Percentiles rank a stretch among this genome's conserved stretches.
Evolutionary conservation across 2,113 vertebrate species (phyloP).

Genomic region (Coryphaenoides rupestris): DNA sequence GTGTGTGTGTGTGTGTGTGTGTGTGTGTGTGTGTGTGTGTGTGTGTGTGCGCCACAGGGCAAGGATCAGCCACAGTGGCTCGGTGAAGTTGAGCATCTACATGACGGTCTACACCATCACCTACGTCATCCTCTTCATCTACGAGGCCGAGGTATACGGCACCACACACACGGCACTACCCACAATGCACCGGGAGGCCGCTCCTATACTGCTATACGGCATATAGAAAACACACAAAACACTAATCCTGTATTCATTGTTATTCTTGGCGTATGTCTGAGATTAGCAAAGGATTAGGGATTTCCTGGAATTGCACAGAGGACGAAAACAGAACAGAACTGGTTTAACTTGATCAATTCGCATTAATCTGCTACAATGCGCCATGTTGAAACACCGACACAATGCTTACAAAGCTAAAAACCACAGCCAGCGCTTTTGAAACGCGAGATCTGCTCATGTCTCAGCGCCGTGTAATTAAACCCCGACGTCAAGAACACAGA

Average conservation of each 20-base stretch:
- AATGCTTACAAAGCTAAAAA: background rate
- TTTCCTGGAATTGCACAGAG: too few species aligned
- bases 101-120: slow-evolving; percentile 93
- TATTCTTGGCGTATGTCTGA: too few species aligned
- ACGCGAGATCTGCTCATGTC: background rate
- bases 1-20: too few species aligned
- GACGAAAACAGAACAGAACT: background rate
- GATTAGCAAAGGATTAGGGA: too few species aligned
- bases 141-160: slow-evolving; percentile 81
- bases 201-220: too few species aligned
- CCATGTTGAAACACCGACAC: background rate
- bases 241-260: too few species aligned
- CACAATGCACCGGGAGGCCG: background rate
- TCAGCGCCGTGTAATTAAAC: slow-evolving; percentile 17
- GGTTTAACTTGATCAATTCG: too few species aligned
- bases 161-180: slow-evolving; percentile 15
- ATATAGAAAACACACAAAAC: too few species aligned
- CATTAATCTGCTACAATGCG: background rate
- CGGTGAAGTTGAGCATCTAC: slow-evolving; percentile 88
- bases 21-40: slow-evolving; percentile 12
- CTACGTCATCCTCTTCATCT: slow-evolving; percentile 88
- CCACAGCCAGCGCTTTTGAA: too few species aligned
- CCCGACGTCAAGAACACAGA: background rate
- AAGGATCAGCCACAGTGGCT: slow-evolving; percentile 89
- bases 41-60: slow-evolving; percentile 67